Conservation (phyloP, 2,888 invertebrate species). For the Acronicta psi region DNA sequence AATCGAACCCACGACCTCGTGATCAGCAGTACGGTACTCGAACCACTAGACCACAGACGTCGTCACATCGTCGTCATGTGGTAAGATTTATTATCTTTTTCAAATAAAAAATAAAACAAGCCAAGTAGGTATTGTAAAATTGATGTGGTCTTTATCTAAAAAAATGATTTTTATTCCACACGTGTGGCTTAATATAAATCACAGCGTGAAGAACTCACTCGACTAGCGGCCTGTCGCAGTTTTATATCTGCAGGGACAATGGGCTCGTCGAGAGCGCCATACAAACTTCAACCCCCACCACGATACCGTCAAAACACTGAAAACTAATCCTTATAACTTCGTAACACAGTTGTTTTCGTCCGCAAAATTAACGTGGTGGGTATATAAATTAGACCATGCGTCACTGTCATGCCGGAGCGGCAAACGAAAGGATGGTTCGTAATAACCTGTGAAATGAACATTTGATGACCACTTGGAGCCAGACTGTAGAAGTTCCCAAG, state of each 20-base stretch:
- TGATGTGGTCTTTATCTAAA: slow-evolving; percentile 28
- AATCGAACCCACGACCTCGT: no score
- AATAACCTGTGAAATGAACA: slow-evolving; percentile 84
- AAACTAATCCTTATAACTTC: slow-evolving; percentile 64
- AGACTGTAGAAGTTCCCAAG: slow-evolving; percentile 59
- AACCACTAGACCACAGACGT: no score
- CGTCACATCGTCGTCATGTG: no score
- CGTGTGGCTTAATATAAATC: slow-evolving; percentile 68
- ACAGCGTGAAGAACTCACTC: slow-evolving; percentile 70
- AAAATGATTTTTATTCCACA: slow-evolving; percentile 56
- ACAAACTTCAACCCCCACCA: slow-evolving; percentile 50
- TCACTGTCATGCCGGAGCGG: slow-evolving; percentile 77
- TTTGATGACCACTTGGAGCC: slow-evolving; percentile 76
- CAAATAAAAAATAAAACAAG: not conserved
- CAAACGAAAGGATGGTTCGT: slow-evolving; percentile 74
- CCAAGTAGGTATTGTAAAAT: slow-evolving; percentile 6
- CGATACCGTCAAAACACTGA: slow-evolving; percentile 37
- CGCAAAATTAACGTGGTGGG: slow-evolving; percentile 62
- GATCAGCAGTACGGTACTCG: no score
- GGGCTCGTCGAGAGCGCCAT: slow-evolving; percentile 68
- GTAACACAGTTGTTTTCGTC: slow-evolving; percentile 53
- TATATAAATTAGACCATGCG: slow-evolving; percentile 83
- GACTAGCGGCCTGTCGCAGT: slow-evolving; percentile 68
- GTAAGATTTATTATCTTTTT: not conserved
- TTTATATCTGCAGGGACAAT: slow-evolving; percentile 81